These are phyloP conservation scores for Enteromius trimaculatus DNA, from an alignment of 2,797 vertebrate genomes.

Conservation along the genomic window DNA sequence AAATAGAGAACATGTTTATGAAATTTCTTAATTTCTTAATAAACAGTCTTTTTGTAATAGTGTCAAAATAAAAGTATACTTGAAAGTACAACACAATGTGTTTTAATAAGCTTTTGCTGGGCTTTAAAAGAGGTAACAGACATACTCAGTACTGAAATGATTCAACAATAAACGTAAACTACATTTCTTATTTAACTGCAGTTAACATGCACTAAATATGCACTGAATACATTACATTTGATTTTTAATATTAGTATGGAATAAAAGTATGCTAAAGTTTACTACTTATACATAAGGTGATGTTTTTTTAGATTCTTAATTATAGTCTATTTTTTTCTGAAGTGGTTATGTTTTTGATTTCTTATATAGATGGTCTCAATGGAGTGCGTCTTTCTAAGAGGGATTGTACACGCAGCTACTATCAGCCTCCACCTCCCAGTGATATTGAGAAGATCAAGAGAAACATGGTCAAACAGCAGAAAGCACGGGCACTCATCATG, in stretches of 20 bases:
- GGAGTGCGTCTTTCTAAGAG: slow-evolving; percentile 75
- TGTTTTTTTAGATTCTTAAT: not conserved
- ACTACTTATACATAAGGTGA: not conserved
- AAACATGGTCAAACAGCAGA: slow-evolving; percentile 87
- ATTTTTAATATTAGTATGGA: too few relatives aligned
- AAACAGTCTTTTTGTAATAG: too few relatives aligned
- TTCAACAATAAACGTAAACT: not conserved
- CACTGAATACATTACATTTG: too few relatives aligned
- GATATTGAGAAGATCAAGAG: slow-evolving; percentile 86
- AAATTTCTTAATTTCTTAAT: not conserved
- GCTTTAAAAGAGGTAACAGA: not conserved
- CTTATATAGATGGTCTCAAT: slow-evolving; percentile 74
- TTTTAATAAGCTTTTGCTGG: not conserved
- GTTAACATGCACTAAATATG: not conserved
- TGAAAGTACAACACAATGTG: too few relatives aligned
- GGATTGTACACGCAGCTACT: slow-evolving; percentile 84
- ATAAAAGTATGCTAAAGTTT: not conserved
- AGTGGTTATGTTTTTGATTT: not conserved
- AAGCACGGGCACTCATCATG: slow-evolving; percentile 85
- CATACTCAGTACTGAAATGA: not conserved
- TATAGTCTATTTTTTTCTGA: not conserved
- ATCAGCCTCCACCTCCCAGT: slow-evolving; percentile 83
- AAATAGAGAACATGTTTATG: too few relatives aligned
- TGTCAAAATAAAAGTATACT: too few relatives aligned
- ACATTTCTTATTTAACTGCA: not conserved